Evolutionary conservation across 2,113 vertebrate genomes (phyloP), one percentile per base, ranked within the genome.

Genomic region (Peromyscus leucopus): DNA sequence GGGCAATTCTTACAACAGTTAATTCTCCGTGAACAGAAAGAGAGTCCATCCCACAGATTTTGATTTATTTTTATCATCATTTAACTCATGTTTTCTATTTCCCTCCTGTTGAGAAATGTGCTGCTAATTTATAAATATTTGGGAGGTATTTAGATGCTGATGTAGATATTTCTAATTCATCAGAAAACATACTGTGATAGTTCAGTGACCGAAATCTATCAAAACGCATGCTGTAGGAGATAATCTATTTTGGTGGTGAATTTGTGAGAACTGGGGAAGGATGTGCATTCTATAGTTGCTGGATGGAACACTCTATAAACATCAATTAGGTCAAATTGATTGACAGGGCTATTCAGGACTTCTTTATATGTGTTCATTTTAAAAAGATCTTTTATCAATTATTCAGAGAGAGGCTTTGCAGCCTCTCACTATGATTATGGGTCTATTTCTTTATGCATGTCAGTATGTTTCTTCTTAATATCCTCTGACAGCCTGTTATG

Each of bases 311-410:
- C 59, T 83, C 63, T 74, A 11, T 36, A 85, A 85, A 89, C 79
- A 94, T 79, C 85, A 92, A 75, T 74, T 78, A 48, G n/a, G 89
- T 85, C n/a, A 74, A 65, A 89, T 42, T 95, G 88, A 91, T 89
- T 90, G 92, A 57, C 48, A 79, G 78, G 46, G 59, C n/a, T 57
- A 42, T 91, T 90, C 59, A 82, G 55, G 76, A 67, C 67, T 65
- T 84, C 31, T 72, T 15, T 46, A 65, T 74, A 61, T 51, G 79
- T 67, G 72, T 33, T 82, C 72, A 72, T 90, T 61, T 93, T 84
- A 48, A 80, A 33, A 31, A 84, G 59, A 71, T 86, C 46, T 80
- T 86, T 39, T 65, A 93, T 94, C 76, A 76, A 78, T 76, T 72
- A 91, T 91, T 94, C 59, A 97, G 24, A 91, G 48, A 92, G 48